Conservation (phyloP, 2,113 vertebrate species). For the Grammatotria lemairii region DNA sequence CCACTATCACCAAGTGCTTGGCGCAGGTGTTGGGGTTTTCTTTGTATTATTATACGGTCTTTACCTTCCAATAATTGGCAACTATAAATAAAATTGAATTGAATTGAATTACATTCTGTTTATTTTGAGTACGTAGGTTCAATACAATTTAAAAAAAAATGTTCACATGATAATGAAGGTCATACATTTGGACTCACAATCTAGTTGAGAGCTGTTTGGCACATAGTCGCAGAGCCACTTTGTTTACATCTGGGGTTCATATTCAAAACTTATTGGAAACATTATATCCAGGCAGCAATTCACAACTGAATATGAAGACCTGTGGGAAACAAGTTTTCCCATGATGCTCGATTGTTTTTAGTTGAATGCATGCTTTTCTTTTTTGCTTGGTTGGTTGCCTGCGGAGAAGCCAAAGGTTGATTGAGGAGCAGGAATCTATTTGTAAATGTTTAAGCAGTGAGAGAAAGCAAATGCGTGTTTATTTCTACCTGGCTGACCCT, state of each 20-base stretch:
- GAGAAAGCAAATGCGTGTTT: slow-evolving; percentile 12
- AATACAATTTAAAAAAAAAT: background rate
- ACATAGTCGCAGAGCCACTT: background rate
- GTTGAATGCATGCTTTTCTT: background rate
- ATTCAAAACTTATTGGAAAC: background rate
- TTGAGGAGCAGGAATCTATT: slow-evolving; percentile 50
- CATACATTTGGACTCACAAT: background rate
- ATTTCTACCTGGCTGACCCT: background rate
- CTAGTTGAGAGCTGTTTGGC: background rate
- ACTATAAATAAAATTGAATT: background rate
- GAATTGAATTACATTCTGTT: background rate
- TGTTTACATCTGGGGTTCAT: background rate
- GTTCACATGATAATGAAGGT: background rate
- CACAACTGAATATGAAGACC: background rate
- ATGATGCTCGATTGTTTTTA: background rate
- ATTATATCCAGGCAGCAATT: background rate
- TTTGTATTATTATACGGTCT: background rate
- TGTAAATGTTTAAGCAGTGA: background rate
- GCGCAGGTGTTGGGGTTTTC: background rate
- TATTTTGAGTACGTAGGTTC: background rate
- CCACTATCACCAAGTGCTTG: background rate
- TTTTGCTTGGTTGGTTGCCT: slow-evolving; percentile 5
- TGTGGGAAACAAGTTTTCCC: background rate
- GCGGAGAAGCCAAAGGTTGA: slow-evolving; percentile 47
- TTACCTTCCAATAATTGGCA: background rate